These are phyloP conservation scores for Caenorhabditis parvicauda DNA, from an alignment of 2,888 invertebrate species.

Conservation along the genomic window DNA sequence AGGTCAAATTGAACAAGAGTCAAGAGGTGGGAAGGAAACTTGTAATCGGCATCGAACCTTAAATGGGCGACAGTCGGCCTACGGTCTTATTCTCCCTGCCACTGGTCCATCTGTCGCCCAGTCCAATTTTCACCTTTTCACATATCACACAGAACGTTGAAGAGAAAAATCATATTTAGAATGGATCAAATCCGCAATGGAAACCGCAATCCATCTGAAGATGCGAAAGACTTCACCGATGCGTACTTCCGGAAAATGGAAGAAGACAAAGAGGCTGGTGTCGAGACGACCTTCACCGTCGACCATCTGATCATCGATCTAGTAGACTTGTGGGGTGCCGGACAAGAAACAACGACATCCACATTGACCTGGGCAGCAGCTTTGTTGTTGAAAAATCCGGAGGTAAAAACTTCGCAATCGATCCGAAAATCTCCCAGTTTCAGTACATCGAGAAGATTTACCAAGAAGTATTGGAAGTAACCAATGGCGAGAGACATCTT, in stretches of 20 bases:
- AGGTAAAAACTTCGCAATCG: no score
- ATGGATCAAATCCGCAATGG: slow-evolving; percentile 18
- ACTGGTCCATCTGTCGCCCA: no score
- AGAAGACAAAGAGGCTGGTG: slow-evolving; percentile 20
- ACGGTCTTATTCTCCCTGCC: no score
- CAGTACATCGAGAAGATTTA: slow-evolving; percentile 2
- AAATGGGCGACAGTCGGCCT: no score
- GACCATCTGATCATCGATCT: slow-evolving; percentile 21
- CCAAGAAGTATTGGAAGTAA: slow-evolving; percentile 14
- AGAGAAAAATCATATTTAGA: no score
- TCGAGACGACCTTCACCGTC: slow-evolving; percentile 10
- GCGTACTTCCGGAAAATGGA: slow-evolving; percentile 29
- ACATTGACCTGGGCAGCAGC: slow-evolving; percentile 28
- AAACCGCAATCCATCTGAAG: slow-evolving; percentile 16
- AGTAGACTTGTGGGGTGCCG: slow-evolving; percentile 33
- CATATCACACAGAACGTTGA: no score
- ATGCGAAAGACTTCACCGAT: slow-evolving; percentile 31
- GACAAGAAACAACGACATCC: slow-evolving; percentile 37
- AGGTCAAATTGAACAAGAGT: no score
- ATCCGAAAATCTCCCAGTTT: no score
- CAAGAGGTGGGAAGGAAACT: no score
- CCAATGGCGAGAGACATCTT: slow-evolving; percentile 11
- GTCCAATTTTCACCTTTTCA: no score
- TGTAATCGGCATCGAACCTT: no score
- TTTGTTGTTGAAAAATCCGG: slow-evolving; percentile 15